phyloP scores from a whole-genome alignment of 2,113 vertebrate species.

The Athene noctua region DNA sequence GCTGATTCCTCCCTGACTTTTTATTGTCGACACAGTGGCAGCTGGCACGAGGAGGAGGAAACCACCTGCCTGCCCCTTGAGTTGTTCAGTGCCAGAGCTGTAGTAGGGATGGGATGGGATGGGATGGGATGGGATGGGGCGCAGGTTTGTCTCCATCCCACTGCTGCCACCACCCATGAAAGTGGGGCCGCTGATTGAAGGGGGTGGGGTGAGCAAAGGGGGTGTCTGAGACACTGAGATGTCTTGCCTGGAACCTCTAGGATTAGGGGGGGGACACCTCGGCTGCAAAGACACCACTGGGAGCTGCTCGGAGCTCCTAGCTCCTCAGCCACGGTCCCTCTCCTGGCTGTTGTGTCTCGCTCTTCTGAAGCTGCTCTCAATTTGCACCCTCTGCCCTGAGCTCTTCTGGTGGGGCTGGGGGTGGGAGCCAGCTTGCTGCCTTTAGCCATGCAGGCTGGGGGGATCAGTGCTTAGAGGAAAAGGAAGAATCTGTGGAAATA shows the following conservation, averaged over 20 bases:
- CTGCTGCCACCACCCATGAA: neutral
- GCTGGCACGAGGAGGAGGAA: neutral
- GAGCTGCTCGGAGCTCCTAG: neutral
- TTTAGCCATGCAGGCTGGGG: neutral
- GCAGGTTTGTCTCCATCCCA: neutral
- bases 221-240: neutral
- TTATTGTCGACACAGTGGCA: fast-evolving
- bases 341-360: neutral
- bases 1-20: neutral
- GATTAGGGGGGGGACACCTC: neutral
- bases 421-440: neutral
- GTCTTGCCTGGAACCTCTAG: neutral
- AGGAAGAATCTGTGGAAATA: neutral
- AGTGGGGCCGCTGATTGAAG: neutral
- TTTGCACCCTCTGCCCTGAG: neutral
- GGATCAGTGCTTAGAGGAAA: neutral
- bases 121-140: no score
- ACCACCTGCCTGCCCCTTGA: neutral
- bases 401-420: neutral
- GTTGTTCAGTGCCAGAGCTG: neutral
- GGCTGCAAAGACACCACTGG: neutral
- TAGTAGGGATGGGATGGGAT: neutral
- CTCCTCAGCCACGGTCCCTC: neutral
- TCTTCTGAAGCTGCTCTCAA: neutral
- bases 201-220: neutral